phyloP scores from a whole-genome alignment of 2,113 vertebrate species.

The Grammomys surdaster region DNA sequence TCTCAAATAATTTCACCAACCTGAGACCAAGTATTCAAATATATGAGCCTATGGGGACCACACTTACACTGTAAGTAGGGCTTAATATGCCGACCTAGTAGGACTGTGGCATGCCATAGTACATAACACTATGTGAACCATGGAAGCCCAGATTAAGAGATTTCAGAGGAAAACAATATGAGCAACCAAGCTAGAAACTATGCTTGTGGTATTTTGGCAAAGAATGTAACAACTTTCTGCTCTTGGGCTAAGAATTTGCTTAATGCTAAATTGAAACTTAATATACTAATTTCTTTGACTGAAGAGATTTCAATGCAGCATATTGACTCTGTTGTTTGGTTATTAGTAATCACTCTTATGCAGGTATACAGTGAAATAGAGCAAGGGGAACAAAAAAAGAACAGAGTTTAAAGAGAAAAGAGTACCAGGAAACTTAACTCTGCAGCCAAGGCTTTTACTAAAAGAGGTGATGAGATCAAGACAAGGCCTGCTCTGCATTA shows the following conservation, averaged over 20 bases:
- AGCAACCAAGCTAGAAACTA: background rate
- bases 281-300: background rate
- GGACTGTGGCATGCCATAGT: background rate
- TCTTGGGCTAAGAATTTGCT: background rate
- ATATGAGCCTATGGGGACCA: background rate
- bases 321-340: background rate
- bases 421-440: background rate
- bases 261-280: background rate
- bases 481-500: background rate
- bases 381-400: background rate
- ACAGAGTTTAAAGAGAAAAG: background rate
- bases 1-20: background rate
- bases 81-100: background rate
- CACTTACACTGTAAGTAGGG: background rate
- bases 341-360: background rate
- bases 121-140: background rate
- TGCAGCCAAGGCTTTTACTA: background rate
- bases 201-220: background rate
- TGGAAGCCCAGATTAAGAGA: background rate
- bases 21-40: background rate
- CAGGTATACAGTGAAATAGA: background rate
- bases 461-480: background rate
- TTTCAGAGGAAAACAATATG: background rate
- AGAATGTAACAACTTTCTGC: background rate
- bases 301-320: background rate